Conservation (phyloP, 2,797 vertebrate genomes). For the Lophius americanus region DNA sequence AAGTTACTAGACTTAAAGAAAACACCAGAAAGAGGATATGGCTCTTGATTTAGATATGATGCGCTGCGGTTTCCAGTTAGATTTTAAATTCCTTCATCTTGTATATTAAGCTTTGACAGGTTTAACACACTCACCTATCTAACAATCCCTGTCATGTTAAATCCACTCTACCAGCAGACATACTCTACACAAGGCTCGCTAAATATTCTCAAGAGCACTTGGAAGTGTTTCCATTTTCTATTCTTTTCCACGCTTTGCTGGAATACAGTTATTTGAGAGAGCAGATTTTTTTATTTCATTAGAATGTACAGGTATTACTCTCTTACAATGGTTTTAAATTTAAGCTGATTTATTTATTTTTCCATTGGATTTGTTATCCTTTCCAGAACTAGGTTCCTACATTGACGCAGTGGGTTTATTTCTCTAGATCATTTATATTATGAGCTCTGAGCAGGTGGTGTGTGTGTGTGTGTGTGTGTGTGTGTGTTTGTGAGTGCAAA, state of each 20-base stretch:
- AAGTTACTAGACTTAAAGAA: slow-evolving; percentile 32
- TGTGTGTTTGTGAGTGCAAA: neutral
- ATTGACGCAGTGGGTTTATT: neutral
- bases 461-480: neutral
- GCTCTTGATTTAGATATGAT: slow-evolving; percentile 38
- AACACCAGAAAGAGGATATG: slow-evolving; percentile 24
- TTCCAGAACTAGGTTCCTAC: neutral
- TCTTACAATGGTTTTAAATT: slow-evolving; percentile 18
- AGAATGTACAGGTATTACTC: slow-evolving; percentile 17
- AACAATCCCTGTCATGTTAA: slow-evolving; percentile 58
- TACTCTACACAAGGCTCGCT: slow-evolving; percentile 40
- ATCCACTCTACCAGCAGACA: slow-evolving; percentile 53
- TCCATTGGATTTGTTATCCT: neutral
- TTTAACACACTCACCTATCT: slow-evolving; percentile 54
- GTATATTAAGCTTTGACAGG: slow-evolving; percentile 58
- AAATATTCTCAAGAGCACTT: slow-evolving; percentile 50
- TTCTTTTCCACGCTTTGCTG: slow-evolving; percentile 30
- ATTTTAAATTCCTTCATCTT: slow-evolving; percentile 61
- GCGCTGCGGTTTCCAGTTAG: slow-evolving; percentile 29
- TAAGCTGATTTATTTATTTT: slow-evolving; percentile 2
- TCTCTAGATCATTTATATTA: slow-evolving; percentile 12
- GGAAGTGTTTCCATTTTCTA: slow-evolving; percentile 28
- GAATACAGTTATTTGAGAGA: slow-evolving; percentile 27
- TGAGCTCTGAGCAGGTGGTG: neutral
- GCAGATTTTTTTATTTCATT: slow-evolving; percentile 36